A percentile compares a stretch with the other conserved stretches of the same genome.
These are phyloP conservation scores for Amblyopsis rosae DNA, from an alignment of 2,113 vertebrate genomes.

Conservation along the genomic window DNA sequence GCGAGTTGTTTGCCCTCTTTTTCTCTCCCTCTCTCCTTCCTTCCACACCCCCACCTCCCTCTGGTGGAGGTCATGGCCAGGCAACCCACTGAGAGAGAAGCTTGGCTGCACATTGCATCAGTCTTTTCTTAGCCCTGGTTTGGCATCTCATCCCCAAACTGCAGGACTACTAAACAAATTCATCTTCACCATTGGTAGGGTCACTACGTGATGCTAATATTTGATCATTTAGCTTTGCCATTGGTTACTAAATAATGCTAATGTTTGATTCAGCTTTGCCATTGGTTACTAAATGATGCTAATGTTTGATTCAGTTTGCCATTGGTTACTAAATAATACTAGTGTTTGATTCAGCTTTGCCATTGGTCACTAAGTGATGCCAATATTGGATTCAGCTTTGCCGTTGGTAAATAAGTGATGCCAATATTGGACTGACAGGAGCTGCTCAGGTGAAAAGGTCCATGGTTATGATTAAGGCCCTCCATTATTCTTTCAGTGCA, in stretches of 20 bases:
- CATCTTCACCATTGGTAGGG: too few species aligned
- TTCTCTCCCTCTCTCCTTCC: conserved; percentile 7
- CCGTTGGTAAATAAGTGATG: conserved; percentile 18
- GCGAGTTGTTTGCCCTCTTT: not conserved
- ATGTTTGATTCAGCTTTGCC: not conserved
- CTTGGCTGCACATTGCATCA: conserved; percentile 23
- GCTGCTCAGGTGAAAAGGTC: not conserved
- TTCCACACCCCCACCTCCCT: not conserved
- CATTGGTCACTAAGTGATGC: not conserved
- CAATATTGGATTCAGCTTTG: not conserved
- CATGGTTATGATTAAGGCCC: conserved; percentile 23
- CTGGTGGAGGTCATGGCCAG: conserved; percentile 13
- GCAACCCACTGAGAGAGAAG: conserved; percentile 29
- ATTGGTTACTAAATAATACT: too few species aligned
- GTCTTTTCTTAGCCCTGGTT: conserved; percentile 2
- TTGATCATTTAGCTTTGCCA: not conserved
- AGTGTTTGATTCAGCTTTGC: not conserved
- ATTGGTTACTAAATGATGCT: conserved; percentile 26
- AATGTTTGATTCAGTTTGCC: conserved; percentile 4
- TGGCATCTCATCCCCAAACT: not conserved
- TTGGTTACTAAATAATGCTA: not conserved
- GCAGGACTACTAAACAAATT: not conserved
- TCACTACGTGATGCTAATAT: too few species aligned
- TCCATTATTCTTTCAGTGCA: conserved; percentile 25
- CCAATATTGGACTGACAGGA: conserved; percentile 14